Base-by-base conservation (phyloP, 2,797 vertebrate species). In the Artibeus jamaicensis region DNA sequence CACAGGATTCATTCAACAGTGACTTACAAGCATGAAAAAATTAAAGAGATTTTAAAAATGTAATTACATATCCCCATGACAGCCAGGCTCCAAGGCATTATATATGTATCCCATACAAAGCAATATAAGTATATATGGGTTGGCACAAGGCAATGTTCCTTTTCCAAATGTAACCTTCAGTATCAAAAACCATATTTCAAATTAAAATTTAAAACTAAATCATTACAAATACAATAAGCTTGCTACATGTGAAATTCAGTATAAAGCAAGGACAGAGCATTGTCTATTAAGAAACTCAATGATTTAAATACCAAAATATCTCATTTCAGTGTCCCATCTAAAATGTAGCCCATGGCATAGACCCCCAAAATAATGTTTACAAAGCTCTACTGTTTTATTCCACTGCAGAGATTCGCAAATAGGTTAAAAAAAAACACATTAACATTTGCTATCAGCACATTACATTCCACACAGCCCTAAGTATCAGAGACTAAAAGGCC, bases 131-230 rank as follows among this genome's bases (percentile, higher is more conserved):
- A 46, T 55, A 59, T 39, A 50, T 1, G 37, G 29, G 65, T 62
- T 50, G 22, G 57, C 26, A 65, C 22, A 29, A 46, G 68, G 14
- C 50, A 65, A n/a, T 57, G 22, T 39, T 71, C 29, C 70, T 71
- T 86, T 82, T 76, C 81, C 76, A 90, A 67, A 37, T 12, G 6
- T 83, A 79, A 90, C 86, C n/a, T 78, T 55, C 83, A 86, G 34
- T 48, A 82, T 53, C 82, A 83, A 90, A 95, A 59, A 44, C 39
- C 22, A 77, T 32, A 59, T 34, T 76, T n/a, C 71, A 89, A 85
- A 83, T 48, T 79, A 74, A 84, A 77, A 70, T 24, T 88, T 68
- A 89, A 86, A 86, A 46, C 50, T 89, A 85, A 89, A 92, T 92
- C 44, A 89, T 57, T 82, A 89, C 26, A 86, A 89, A 89, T 39